Percentiles rank a stretch among this genome's conserved stretches.
Conservation (phyloP, 1,140 invertebrate species). For the Marisa cornuarietis region DNA sequence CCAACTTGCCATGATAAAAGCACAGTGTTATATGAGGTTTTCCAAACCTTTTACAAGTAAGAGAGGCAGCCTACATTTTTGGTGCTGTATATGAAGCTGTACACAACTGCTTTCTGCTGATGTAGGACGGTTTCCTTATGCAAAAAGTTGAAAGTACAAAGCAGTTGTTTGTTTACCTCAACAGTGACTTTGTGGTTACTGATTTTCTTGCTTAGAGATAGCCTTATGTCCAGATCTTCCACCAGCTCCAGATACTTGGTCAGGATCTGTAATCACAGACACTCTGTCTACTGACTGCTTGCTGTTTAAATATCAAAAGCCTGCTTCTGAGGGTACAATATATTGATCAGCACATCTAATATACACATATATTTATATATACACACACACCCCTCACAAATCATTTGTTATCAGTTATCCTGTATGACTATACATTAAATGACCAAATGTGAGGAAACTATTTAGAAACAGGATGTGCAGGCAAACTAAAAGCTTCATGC, state of each 20-base stretch:
- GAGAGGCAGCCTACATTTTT: background rate
- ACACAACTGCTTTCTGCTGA: too few relatives aligned
- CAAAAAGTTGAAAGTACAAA: background rate
- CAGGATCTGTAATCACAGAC: slow-evolving; percentile 40
- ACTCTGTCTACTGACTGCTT: background rate
- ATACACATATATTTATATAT: too few relatives aligned
- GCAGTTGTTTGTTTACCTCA: slow-evolving; percentile 38
- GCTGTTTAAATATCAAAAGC: background rate
- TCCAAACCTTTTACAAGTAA: background rate
- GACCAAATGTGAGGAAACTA: background rate
- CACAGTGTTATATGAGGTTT: background rate
- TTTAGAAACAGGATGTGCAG: too few relatives aligned
- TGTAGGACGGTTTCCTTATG: background rate
- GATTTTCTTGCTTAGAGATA: slow-evolving; percentile 67
- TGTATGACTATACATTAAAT: background rate
- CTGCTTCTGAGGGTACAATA: background rate
- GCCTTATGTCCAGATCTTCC: slow-evolving; percentile 68
- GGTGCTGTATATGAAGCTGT: background rate
- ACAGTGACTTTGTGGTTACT: slow-evolving; percentile 46
- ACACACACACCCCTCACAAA: too few relatives aligned
- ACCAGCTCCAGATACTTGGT: slow-evolving; percentile 70
- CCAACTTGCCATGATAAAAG: background rate
- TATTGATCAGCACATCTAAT: background rate
- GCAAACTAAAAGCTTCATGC: too few relatives aligned
- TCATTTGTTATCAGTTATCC: background rate